phyloP scores from a whole-genome alignment of 2,113 vertebrate species.

The Nerophis ophidion region DNA sequence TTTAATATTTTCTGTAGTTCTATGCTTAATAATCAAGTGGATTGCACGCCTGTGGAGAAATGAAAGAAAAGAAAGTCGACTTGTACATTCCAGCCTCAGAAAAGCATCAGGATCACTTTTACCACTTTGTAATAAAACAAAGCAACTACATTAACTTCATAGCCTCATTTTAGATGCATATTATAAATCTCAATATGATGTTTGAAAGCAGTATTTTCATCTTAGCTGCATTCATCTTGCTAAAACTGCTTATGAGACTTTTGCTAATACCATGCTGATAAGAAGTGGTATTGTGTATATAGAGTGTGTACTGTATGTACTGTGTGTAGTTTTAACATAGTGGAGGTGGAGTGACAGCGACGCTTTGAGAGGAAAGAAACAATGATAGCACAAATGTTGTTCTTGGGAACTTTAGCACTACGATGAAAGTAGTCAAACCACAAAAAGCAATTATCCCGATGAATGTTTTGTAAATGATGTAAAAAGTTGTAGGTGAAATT shows the following conservation, averaged over 20 bases:
- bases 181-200: constrained; percentile 17
- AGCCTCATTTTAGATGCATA: constrained; percentile 2
- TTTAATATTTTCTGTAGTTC: constrained; percentile 26
- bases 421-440: constrained; percentile 52
- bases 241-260: constrained; percentile 25
- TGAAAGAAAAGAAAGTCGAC: constrained; percentile 8
- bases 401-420: constrained; percentile 56
- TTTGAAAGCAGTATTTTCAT: constrained; percentile 11
- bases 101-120: constrained; percentile 16
- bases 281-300: constrained; percentile 46
- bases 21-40: constrained; percentile 20
- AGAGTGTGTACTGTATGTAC: constrained; percentile 37
- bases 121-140: constrained; percentile 14
- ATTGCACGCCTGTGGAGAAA: constrained; percentile 20
- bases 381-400: constrained; percentile 57
- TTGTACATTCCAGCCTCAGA: constrained; percentile 14
- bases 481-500: constrained; percentile 62
- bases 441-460: constrained; percentile 66
- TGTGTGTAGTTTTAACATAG: constrained; percentile 59
- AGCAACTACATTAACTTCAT: constrained; percentile 16
- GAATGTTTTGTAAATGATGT: constrained; percentile 74
- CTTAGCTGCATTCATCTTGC: constrained; percentile 13
- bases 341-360: constrained; percentile 38
- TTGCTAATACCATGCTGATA: constrained; percentile 21
- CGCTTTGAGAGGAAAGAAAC: constrained; percentile 36